Percentiles rank a stretch among this genome's conserved stretches.
Conservation (phyloP, 1,140 invertebrate genomes). For the Drosophila trapezifrons region DNA sequence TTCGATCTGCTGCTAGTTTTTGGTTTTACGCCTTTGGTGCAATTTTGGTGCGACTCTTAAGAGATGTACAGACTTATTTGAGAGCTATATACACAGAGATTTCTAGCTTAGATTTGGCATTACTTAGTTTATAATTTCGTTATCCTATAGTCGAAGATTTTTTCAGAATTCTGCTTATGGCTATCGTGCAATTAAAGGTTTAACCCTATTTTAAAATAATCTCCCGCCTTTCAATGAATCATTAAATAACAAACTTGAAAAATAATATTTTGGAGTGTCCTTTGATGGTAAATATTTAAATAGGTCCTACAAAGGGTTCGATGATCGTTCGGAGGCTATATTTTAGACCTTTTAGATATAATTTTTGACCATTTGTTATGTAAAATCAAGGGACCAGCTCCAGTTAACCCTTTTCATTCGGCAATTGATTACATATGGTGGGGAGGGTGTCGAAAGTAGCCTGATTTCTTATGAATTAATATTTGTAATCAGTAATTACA, state of each 20-base stretch:
- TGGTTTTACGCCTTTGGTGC: conserved; percentile 72
- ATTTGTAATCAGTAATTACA: conserved; percentile 56
- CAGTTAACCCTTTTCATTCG: background rate
- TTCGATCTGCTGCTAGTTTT: conserved; percentile 29
- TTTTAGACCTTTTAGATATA: background rate
- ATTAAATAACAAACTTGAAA: conserved; percentile 8
- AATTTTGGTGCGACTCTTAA: conserved; percentile 21
- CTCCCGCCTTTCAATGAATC: background rate
- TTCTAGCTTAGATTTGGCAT: background rate
- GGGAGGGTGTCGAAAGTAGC: background rate
- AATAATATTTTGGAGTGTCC: conserved; percentile 2
- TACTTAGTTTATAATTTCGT: background rate
- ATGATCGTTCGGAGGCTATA: background rate
- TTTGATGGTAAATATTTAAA: background rate
- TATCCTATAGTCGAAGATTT: background rate
- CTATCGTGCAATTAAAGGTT: conserved; percentile 1
- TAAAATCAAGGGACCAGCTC: too few relatives aligned
- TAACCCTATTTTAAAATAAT: background rate
- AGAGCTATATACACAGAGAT: conserved; percentile 46
- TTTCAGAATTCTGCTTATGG: too few relatives aligned
- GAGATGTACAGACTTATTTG: conserved; percentile 61
- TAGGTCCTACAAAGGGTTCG: background rate
- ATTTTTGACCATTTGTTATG: background rate
- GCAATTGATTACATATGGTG: background rate
- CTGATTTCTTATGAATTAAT: background rate